Evolutionary conservation across 2,113 vertebrate genomes (phyloP), one percentile per base, ranked within the genome.

Genomic region (Tenrec ecaudatus): DNA sequence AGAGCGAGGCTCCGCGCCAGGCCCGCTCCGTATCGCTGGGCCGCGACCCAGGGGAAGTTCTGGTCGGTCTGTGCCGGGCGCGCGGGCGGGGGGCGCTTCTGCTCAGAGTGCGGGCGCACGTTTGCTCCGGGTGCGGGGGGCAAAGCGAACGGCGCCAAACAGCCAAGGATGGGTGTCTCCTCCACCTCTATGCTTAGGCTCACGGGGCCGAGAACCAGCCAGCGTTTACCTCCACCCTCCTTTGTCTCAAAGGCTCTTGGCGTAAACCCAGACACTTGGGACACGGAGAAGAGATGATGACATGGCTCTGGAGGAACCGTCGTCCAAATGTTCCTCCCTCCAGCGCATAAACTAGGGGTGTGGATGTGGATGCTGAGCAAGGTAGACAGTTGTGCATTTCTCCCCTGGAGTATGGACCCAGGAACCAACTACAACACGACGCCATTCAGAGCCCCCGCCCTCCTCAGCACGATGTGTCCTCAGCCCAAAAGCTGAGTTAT

Each of bases 1-100:
- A 97, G 95, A 96, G 93, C 96, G 58, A 92, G 97, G 97, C 97
- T 92, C 66, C 0, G 77, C 9, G 96, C 97, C 97, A 97, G 96
- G 94, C 93, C 96, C 15, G 95, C 95, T 95, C 71, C 93, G 12
- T 97, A 97, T 97, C 96, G 71, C 95, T 96, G 89, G 96, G 95
- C 96, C 92, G 17, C 69, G 88, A 96, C 96, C 95, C 95, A 90
- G 82, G 97, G 96, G 96, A 96, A 96, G 96, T 95, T 95, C 89
- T 94, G 97, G 92, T 92, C 25, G 11, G 68, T 71, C 91, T 90
- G 90, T 29, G 78, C 87, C 2, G 80, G 91, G n/a, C 31, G 64
- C 23, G 58, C 87, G 86, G 92, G 53, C 40, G 58, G 81, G n/a
- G 57, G 27, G 82, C 27, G 0, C 62, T 78, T 82, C 75, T 95